Base-by-base conservation (phyloP, 2,113 vertebrate genomes). In the Onychorhynchus coronatus region DNA sequence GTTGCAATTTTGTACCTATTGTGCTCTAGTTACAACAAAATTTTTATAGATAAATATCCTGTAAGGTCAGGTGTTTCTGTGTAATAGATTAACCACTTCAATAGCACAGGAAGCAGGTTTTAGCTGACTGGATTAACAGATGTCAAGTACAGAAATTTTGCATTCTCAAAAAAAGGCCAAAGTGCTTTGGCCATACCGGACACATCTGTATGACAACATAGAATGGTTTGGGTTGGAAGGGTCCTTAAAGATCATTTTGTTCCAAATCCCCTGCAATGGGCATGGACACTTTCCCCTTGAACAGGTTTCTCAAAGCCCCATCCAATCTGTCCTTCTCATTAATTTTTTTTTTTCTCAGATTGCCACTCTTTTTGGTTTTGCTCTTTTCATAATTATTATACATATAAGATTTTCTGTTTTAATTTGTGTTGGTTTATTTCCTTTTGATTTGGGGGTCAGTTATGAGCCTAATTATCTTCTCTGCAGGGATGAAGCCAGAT, bases 401-500 rank as follows among this genome's bases (percentile, higher is more conserved):
- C 9, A 70, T 50, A 59, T 30, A 50, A 2, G 6, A 44, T 89
- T 83, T 94, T 91, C 85, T 86, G n/a, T 55, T 92, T 93, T 84
- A 91, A 94, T 96, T 94, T 93, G 70, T 68, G 52, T 80, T 93
- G 49, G 28, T 76, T 91, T 91, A 52, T 91, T 94, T 85, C 39
- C 56, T 71, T 93, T 82, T 94, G 62, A 85, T 94, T 24, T 68
- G 37, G 39, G 66, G 11, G 39, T 49, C 50, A 71, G 46, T 86
- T 89, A 67, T 6, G 2, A 39, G 68, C 46, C 66, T 97, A 89
- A 96, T 96, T 96, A 92, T 83, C 56, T 53, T 85, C 30, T 86
- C 67, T 81, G 56, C 41, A 78, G 50, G 19, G 52, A 70, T 50
- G n/a, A 91, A 79, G 82, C 66, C 96, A 97, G 96, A 96, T 97